These are phyloP conservation scores for Ciconia boyciana DNA, from an alignment of 2,113 vertebrate species.

Conservation along the genomic window DNA sequence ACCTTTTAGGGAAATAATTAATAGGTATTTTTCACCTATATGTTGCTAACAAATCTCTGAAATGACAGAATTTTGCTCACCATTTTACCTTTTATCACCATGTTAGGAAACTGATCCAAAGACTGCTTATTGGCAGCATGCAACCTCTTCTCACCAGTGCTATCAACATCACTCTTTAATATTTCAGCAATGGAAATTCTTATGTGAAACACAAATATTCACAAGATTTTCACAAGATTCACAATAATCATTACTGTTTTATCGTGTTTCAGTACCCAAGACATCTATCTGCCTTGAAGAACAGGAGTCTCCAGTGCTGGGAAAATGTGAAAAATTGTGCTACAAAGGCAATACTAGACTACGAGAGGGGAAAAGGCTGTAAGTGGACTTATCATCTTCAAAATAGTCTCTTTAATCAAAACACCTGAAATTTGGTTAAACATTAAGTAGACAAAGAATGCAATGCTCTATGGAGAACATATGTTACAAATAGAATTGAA, in stretches of 20 bases:
- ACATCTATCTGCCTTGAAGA: background rate
- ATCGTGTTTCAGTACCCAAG: background rate
- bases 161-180: background rate
- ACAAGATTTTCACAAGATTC: background rate
- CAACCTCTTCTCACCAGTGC: background rate
- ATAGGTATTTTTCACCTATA: background rate
- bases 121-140: background rate
- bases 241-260: background rate
- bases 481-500: background rate
- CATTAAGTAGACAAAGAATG: background rate
- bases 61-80: background rate
- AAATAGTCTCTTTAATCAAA: background rate
- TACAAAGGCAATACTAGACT: background rate
- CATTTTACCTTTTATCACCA: too few species aligned
- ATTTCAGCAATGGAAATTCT: background rate
- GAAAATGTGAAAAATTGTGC: background rate
- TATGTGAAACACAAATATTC: background rate
- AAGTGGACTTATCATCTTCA: background rate
- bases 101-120: background rate
- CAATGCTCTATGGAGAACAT: background rate
- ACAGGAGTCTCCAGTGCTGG: background rate
- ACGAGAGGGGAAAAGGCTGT: background rate
- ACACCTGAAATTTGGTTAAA: background rate
- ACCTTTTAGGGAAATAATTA: background rate
- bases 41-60: background rate